Evolutionary conservation across 1,140 invertebrate species (phyloP).

Genomic region (Cherax destructor): DNA sequence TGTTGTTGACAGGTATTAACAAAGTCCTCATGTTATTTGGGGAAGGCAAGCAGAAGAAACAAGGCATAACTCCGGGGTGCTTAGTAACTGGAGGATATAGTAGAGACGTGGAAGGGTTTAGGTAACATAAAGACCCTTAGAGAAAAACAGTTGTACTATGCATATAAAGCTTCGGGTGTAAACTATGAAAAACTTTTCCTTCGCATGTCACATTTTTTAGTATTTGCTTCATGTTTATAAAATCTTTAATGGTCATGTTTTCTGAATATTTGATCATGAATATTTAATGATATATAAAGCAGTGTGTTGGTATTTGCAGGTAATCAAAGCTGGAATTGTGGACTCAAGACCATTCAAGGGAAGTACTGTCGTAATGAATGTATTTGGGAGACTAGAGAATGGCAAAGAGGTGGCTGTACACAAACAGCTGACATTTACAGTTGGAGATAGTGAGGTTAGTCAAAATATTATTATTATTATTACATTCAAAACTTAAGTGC

Average conservation of each 20-base stretch:
- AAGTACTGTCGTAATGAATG: slow-evolving; percentile 24
- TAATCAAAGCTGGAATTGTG: slow-evolving; percentile 24
- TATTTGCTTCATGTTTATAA: not conserved
- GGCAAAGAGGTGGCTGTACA: slow-evolving; percentile 43
- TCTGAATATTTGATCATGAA: not conserved
- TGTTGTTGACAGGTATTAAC: no score
- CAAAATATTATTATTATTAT: not conserved
- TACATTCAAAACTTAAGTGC: no score
- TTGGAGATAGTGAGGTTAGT: slow-evolving; percentile 63
- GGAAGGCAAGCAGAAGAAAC: no score
- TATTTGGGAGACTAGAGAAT: slow-evolving; percentile 39
- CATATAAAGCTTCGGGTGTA: no score
- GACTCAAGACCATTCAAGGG: slow-evolving; percentile 42
- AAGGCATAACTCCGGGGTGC: no score
- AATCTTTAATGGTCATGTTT: not conserved
- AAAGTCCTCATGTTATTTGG: no score
- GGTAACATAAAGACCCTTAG: no score
- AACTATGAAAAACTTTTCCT: no score
- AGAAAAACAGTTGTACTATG: no score
- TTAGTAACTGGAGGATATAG: no score
- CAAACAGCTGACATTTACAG: slow-evolving; percentile 52
- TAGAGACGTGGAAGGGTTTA: no score
- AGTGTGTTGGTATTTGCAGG: slow-evolving; percentile 12
- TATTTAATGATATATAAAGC: not conserved
- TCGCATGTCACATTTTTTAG: not conserved